These are phyloP conservation scores for Eleutherodactylus coqui DNA, from an alignment of 2,797 vertebrate genomes.

Conservation along the genomic window DNA sequence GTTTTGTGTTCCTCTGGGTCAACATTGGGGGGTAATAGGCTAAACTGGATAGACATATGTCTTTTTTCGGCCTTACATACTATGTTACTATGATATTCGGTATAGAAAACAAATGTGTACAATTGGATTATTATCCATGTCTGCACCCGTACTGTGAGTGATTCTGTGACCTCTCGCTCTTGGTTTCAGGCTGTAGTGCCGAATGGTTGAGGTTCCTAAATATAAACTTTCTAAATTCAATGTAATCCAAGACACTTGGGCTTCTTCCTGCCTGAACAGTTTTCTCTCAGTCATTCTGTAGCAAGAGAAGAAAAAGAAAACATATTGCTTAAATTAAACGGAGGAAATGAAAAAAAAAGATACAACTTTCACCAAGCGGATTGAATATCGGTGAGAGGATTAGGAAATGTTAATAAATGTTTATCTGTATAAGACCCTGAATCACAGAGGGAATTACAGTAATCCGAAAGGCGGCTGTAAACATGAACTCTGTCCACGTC, in stretches of 20 bases:
- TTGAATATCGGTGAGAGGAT: conserved; percentile 6
- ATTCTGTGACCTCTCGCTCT: conserved; percentile 43
- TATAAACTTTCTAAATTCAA: conserved; percentile 56
- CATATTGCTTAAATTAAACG: conserved; percentile 10
- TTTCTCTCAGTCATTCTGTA: background rate
- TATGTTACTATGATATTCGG: no score
- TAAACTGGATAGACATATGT: no score
- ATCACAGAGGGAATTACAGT: background rate
- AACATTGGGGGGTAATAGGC: no score
- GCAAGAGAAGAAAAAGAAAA: background rate
- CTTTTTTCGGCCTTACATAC: no score
- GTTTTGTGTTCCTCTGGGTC: no score
- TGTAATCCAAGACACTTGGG: conserved; percentile 30
- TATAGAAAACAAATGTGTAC: background rate
- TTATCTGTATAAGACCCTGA: conserved; percentile 12
- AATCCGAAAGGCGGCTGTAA: background rate
- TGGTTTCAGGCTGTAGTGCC: conserved; percentile 16
- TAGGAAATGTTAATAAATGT: conserved; percentile 2
- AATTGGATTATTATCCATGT: background rate
- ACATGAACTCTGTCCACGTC: background rate
- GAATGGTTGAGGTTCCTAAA: conserved; percentile 14
- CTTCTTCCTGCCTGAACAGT: conserved; percentile 17
- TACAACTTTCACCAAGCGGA: background rate
- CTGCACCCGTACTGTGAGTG: background rate
- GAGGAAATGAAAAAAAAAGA: background rate